Evolutionary conservation across 2,113 vertebrate genomes (phyloP).

Genomic region (Etia nguti): DNA sequence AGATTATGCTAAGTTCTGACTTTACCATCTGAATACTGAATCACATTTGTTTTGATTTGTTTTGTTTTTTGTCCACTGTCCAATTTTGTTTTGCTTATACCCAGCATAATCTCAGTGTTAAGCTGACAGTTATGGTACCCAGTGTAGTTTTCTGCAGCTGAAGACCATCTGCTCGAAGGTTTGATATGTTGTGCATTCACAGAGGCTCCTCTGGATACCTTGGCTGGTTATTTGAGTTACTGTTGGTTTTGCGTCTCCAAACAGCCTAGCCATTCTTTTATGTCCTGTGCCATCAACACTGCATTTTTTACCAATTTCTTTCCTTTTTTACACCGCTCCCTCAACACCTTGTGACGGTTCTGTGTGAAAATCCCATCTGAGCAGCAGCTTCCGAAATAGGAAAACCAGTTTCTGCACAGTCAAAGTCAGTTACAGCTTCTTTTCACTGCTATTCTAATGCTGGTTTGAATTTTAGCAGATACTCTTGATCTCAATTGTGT

Average conservation of each 20-base stretch:
- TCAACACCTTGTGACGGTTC: background rate
- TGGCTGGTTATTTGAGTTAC: background rate
- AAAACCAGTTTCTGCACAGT: background rate
- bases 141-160: background rate
- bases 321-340: background rate
- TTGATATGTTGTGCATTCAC: background rate
- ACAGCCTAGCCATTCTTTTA: background rate
- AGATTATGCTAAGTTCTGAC: background rate
- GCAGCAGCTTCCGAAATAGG: background rate
- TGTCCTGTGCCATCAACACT: background rate
- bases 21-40: background rate
- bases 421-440: background rate
- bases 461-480: background rate
- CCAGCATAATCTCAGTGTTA: background rate
- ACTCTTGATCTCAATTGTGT: background rate
- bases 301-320: background rate
- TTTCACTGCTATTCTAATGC: background rate
- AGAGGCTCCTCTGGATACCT: background rate
- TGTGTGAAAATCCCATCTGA: background rate
- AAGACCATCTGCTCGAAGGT: background rate
- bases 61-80: background rate
- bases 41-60: background rate
- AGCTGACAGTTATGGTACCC: background rate
- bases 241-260: background rate
- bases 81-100: background rate